Percentiles rank a stretch among this genome's conserved stretches.
phyloP scores from a whole-genome alignment of 2,113 vertebrate genomes.

The Apus apus region DNA sequence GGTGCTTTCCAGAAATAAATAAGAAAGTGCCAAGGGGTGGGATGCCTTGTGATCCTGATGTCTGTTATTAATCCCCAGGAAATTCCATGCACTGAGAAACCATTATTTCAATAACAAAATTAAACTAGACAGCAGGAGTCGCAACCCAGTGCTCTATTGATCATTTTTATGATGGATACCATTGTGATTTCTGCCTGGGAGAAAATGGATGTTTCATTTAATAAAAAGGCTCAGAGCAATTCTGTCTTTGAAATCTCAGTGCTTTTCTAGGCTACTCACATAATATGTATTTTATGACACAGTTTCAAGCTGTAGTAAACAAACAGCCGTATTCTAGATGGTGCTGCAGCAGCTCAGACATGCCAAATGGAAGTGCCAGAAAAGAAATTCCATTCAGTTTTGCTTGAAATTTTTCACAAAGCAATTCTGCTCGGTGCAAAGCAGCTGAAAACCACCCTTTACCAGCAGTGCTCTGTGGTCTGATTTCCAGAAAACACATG shows the following conservation, averaged over 20 bases:
- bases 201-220: conserved; percentile 40
- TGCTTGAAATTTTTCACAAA: background rate
- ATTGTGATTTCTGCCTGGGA: conserved; percentile 33
- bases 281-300: background rate
- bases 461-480: background rate
- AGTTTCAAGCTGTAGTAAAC: background rate
- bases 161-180: conserved; percentile 30
- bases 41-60: background rate
- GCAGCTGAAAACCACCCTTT: background rate
- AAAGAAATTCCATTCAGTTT: background rate
- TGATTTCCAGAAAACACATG: background rate
- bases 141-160: conserved; percentile 55
- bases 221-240: conserved; percentile 24
- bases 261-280: background rate
- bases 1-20: background rate
- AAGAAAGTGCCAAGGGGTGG: background rate
- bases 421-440: background rate
- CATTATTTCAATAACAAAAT: conserved; percentile 42
- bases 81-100: conserved; percentile 29
- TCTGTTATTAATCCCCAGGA: conserved; percentile 19
- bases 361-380: background rate
- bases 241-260: background rate
- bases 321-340: background rate
- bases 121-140: conserved; percentile 23
- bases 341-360: background rate